Evolutionary conservation across 1,140 invertebrate species (phyloP).

Genomic region (Bombus haemorrhoidalis): DNA sequence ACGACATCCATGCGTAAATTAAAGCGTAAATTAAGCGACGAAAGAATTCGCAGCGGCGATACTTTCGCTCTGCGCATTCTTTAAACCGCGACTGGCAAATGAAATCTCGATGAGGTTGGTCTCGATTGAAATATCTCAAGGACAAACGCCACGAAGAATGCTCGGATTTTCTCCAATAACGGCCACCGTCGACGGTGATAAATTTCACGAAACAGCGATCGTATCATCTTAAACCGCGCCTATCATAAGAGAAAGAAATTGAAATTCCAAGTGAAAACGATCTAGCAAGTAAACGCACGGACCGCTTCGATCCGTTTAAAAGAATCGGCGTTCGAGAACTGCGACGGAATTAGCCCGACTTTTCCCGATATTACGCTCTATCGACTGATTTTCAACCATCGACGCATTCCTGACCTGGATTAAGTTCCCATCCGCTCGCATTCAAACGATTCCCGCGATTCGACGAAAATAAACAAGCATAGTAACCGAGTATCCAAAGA

Average conservation of each 20-base stretch:
- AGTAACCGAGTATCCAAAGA: neutral
- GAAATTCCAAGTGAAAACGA: neutral
- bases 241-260: neutral
- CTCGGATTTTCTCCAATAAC: neutral
- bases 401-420: neutral
- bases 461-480: constrained; percentile 6
- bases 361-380: neutral
- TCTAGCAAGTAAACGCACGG: neutral
- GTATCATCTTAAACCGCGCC: neutral
- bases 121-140: constrained; percentile 12
- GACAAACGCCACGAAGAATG: neutral
- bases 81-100: neutral
- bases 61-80: constrained; percentile 27
- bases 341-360: neutral
- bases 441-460: neutral
- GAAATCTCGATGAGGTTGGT: constrained; percentile 5
- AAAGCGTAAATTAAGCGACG: neutral
- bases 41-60: neutral
- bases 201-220: neutral
- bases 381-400: neutral
- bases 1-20: neutral
- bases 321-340: neutral
- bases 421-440: neutral
- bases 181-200: neutral
- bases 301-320: neutral